A percentile compares a stretch with the other conserved stretches of the same genome.
These are phyloP conservation scores for Drosophila melanica DNA, from an alignment of 1,140 invertebrate genomes.

Conservation along the genomic window DNA sequence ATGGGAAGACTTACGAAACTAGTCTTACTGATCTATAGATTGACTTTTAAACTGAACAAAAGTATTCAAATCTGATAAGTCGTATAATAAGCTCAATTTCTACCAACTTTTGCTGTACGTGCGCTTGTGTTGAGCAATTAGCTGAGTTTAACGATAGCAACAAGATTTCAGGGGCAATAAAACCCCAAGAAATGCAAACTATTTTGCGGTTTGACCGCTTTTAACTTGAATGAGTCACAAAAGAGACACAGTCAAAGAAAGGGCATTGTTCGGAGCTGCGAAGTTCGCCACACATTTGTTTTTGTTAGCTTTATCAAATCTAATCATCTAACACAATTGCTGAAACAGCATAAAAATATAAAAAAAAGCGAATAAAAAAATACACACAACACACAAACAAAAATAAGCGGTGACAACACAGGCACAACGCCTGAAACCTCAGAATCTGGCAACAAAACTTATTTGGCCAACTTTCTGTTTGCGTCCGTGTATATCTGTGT, in stretches of 20 bases:
- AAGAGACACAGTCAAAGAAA: neutral
- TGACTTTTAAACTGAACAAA: neutral
- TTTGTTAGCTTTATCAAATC: constrained; percentile 50
- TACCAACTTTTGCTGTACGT: constrained; percentile 10
- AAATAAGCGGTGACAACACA: constrained; percentile 14
- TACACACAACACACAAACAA: constrained; percentile 5
- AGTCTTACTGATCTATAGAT: too few relatives aligned
- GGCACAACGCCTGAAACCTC: constrained; percentile 47
- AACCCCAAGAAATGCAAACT: constrained; percentile 13
- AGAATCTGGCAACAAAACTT: constrained; percentile 72
- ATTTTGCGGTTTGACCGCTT: constrained; percentile 25
- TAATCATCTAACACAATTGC: constrained; percentile 66
- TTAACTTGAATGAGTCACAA: constrained; percentile 19
- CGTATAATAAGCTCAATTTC: constrained; percentile 13
- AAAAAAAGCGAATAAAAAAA: constrained; percentile 37
- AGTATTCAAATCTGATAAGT: neutral
- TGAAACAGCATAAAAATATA: constrained; percentile 46
- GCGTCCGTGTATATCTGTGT: constrained; percentile 15
- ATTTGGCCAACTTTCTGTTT: constrained; percentile 65
- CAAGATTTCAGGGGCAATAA: neutral
- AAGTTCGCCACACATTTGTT: neutral
- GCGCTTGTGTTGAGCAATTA: constrained; percentile 14
- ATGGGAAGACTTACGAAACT: too few relatives aligned
- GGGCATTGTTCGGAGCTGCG: neutral
- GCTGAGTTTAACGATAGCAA: constrained; percentile 5